Evolutionary conservation across 2,888 invertebrate species (phyloP).

Genomic region (Luffia ferchaultella): DNA sequence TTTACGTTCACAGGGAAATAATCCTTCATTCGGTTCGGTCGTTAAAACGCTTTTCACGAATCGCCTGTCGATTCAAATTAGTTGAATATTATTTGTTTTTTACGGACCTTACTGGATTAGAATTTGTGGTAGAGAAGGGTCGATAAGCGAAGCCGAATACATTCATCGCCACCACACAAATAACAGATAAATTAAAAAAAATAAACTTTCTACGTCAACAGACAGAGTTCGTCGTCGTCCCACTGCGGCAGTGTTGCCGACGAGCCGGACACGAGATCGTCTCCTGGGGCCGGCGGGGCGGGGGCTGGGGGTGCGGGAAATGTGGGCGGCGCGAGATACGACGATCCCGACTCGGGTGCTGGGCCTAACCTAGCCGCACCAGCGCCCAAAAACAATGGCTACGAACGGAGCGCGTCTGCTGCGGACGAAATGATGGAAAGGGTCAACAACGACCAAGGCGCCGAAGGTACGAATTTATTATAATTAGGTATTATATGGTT

Average conservation of each 20-base stretch:
- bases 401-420: slow-evolving; percentile 50
- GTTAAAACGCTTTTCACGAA: no score
- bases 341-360: slow-evolving; percentile 48
- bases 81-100: no score
- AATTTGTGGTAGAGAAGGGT: no score
- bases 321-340: slow-evolving; percentile 38
- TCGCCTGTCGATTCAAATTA: no score
- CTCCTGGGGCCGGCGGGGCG: slow-evolving; percentile 50
- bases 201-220: slow-evolving; percentile 21
- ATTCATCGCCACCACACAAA: no score
- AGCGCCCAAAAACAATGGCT: slow-evolving; percentile 60
- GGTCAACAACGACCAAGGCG: slow-evolving; percentile 57
- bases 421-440: slow-evolving; percentile 56
- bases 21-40: no score
- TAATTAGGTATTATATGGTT: no score
- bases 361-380: slow-evolving; percentile 55
- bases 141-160: no score
- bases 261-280: slow-evolving; percentile 60
- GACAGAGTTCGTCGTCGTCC: slow-evolving; percentile 62
- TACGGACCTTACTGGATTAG: no score
- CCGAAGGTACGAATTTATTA: slow-evolving; percentile 47
- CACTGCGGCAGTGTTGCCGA: slow-evolving; percentile 58
- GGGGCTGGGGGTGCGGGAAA: slow-evolving; percentile 47
- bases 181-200: no score
- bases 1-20: no score